These are phyloP conservation scores for Morinoia aosen DNA, from an alignment of 2,888 invertebrate genomes.

Conservation along the genomic window DNA sequence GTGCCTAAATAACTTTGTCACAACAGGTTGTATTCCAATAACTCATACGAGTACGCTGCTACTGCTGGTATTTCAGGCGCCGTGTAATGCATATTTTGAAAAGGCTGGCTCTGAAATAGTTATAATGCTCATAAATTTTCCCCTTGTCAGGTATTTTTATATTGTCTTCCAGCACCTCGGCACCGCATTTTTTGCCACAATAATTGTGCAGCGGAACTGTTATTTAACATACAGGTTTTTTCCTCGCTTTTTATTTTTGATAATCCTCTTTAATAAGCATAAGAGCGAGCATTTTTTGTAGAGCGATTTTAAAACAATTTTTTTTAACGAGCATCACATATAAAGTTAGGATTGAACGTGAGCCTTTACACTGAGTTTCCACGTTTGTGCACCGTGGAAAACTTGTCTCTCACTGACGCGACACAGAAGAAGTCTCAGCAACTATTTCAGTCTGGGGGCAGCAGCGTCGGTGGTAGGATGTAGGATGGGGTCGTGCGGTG, in stretches of 20 bases:
- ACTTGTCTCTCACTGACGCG: background rate
- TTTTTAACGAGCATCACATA: background rate
- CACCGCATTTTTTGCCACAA: no score
- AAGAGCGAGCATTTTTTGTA: background rate
- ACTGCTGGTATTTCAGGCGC: no score
- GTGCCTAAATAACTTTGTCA: no score
- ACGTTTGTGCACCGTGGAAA: background rate
- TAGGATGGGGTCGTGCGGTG: background rate
- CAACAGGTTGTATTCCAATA: no score
- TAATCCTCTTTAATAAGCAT: background rate
- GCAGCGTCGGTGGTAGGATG: background rate
- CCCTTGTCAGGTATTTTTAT: no score
- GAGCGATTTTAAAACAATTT: background rate
- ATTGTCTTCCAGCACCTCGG: no score
- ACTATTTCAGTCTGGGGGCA: background rate
- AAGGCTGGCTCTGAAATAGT: no score
- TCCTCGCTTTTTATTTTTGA: background rate
- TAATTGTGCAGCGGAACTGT: background rate
- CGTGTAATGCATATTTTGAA: no score
- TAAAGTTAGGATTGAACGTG: background rate
- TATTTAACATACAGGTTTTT: background rate
- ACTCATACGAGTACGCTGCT: no score
- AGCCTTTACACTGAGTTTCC: background rate
- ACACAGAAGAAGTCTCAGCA: background rate
- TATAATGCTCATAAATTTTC: no score